A percentile compares a stretch with the other conserved stretches of the same genome.
phyloP scores from a whole-genome alignment of 1,140 invertebrate species.

The Microplitis demolitor region DNA sequence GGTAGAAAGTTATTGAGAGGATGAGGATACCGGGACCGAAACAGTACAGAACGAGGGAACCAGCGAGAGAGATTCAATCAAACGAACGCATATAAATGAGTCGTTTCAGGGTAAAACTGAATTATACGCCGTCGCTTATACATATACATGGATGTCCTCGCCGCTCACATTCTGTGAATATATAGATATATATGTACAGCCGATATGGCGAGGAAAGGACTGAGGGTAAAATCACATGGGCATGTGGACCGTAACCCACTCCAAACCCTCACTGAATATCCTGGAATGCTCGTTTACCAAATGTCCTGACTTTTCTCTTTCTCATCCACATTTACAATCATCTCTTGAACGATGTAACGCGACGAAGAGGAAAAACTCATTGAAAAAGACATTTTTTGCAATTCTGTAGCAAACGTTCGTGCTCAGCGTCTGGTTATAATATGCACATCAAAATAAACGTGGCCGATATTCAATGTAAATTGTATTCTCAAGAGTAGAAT shows the following conservation, averaged over 20 bases:
- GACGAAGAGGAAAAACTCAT: not conserved
- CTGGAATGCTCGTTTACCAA: conserved; percentile 14
- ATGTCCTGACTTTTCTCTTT: conserved; percentile 18
- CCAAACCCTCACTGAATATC: conserved; percentile 13
- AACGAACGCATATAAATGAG: conserved; percentile 58
- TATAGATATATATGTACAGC: not conserved
- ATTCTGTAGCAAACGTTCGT: not conserved
- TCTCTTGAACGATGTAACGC: not conserved
- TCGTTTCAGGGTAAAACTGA: conserved; percentile 55
- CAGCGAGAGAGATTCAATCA: conserved; percentile 52
- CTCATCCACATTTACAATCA: not conserved
- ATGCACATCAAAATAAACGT: too few relatives aligned
- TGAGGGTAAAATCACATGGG: conserved; percentile 1
- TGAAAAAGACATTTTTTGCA: not conserved
- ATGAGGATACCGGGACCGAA: not conserved
- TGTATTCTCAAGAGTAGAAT: too few relatives aligned
- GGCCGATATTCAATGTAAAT: too few relatives aligned
- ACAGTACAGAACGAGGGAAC: conserved; percentile 13
- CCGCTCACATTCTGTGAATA: conserved; percentile 9
- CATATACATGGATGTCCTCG: conserved; percentile 30
- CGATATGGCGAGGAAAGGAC: conserved; percentile 4
- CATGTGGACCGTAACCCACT: conserved; percentile 21
- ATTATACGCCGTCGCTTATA: conserved; percentile 47
- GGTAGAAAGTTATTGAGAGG: conserved; percentile 2
- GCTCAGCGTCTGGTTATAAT: too few relatives aligned